phyloP scores from a whole-genome alignment of 2,888 invertebrate species.

The Tinea trinotella region DNA sequence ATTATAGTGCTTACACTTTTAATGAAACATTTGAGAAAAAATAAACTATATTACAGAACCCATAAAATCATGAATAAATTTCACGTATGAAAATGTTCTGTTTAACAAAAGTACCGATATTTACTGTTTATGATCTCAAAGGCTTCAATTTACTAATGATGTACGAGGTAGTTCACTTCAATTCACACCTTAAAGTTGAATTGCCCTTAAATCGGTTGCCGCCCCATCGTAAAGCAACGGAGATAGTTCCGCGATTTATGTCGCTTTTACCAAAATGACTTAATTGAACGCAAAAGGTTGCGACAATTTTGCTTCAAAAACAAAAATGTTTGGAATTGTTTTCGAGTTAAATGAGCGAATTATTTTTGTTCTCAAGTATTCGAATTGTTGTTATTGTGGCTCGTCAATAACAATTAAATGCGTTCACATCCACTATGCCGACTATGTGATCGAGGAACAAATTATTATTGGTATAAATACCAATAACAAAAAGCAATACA shows the following conservation, averaged over 20 bases:
- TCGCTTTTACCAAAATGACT: constrained; percentile 2
- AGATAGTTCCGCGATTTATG: not conserved
- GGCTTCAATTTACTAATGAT: constrained; percentile 41
- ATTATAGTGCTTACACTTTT: no score
- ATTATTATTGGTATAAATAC: no score
- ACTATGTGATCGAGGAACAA: no score
- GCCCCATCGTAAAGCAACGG: not conserved
- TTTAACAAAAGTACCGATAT: not conserved
- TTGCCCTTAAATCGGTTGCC: not conserved
- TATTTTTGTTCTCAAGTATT: no score
- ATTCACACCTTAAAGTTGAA: constrained; percentile 14
- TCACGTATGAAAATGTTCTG: not conserved
- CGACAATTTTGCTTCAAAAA: not conserved
- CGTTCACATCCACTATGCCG: no score
- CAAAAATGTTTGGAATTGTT: not conserved
- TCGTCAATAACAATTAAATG: no score
- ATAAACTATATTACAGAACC: not conserved
- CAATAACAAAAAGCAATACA: no score
- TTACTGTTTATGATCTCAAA: constrained; percentile 21
- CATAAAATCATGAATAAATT: not conserved
- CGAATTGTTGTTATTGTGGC: no score
- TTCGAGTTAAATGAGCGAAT: no score
- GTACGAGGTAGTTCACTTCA: not conserved
- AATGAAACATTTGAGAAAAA: no score
- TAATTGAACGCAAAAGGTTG: not conserved